phyloP scores from a whole-genome alignment of 2,888 invertebrate genomes.

The Yponomeuta plumbellus region DNA sequence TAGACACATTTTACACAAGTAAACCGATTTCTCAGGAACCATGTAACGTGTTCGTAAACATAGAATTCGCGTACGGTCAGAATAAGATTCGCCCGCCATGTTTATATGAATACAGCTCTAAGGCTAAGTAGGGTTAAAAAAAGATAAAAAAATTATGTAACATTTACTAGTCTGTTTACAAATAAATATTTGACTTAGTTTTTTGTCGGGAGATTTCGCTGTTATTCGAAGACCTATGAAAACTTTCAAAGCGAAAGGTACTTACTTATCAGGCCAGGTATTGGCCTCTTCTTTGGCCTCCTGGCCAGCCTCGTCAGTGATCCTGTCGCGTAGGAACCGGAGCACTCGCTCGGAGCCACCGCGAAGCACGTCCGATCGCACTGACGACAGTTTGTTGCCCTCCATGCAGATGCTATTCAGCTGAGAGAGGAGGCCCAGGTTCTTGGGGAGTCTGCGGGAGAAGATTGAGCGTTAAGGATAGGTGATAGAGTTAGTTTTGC shows the following conservation, averaged over 20 bases:
- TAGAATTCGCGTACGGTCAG: no score
- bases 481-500: neutral
- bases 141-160: no score
- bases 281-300: slow-evolving; percentile 39
- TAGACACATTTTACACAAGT: no score
- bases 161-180: no score
- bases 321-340: slow-evolving; percentile 83
- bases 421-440: slow-evolving; percentile 79
- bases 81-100: no score
- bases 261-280: slow-evolving; percentile 76
- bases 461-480: neutral
- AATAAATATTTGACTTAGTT: no score
- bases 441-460: slow-evolving; percentile 54
- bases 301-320: slow-evolving; percentile 58
- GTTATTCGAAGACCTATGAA: no score
- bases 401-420: slow-evolving; percentile 89
- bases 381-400: slow-evolving; percentile 89
- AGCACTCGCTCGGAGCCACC: slow-evolving; percentile 90
- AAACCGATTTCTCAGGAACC: no score
- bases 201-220: no score
- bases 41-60: no score
- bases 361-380: slow-evolving; percentile 88
- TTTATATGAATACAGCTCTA: no score
- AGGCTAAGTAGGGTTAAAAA: no score
- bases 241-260: neutral